Conservation (phyloP, 2,888 invertebrate genomes). For the Drosophila rellima region DNA sequence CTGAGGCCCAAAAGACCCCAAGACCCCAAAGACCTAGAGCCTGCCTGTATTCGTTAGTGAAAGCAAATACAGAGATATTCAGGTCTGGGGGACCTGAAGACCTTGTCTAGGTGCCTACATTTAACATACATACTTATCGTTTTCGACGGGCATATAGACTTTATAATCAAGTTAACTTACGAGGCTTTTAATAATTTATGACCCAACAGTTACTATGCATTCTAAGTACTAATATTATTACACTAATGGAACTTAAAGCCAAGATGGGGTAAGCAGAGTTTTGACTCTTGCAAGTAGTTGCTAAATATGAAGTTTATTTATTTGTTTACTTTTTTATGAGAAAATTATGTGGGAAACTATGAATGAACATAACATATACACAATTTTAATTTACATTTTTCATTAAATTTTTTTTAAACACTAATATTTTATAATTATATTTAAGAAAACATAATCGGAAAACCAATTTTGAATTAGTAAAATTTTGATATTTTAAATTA, state of each 20-base stretch:
- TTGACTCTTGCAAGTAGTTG: background rate
- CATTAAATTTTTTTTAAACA: too few relatives aligned
- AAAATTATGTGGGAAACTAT: too few relatives aligned
- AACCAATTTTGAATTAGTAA: too few relatives aligned
- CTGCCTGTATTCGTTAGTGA: conserved; percentile 79
- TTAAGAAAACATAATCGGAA: too few relatives aligned
- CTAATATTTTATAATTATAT: too few relatives aligned
- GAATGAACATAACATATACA: too few relatives aligned
- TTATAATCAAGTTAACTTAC: conserved; percentile 14
- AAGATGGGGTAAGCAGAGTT: background rate
- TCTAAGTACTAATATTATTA: background rate
- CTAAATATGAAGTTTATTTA: too few relatives aligned
- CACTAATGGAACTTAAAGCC: background rate
- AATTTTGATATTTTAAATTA: too few relatives aligned
- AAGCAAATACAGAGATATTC: conserved; percentile 68
- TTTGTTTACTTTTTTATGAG: too few relatives aligned
- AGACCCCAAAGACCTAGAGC: conserved; percentile 46
- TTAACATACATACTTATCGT: conserved; percentile 35
- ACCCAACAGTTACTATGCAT: background rate
- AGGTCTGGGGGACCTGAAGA: conserved; percentile 29
- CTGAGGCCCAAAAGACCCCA: conserved; percentile 53
- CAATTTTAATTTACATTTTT: too few relatives aligned
- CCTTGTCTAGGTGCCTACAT: conserved; percentile 49
- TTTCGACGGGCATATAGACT: conserved; percentile 33
- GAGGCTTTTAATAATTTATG: conserved; percentile 19